Base-by-base conservation (phyloP, 2,797 vertebrate species). In the Cuniculus paca region DNA sequence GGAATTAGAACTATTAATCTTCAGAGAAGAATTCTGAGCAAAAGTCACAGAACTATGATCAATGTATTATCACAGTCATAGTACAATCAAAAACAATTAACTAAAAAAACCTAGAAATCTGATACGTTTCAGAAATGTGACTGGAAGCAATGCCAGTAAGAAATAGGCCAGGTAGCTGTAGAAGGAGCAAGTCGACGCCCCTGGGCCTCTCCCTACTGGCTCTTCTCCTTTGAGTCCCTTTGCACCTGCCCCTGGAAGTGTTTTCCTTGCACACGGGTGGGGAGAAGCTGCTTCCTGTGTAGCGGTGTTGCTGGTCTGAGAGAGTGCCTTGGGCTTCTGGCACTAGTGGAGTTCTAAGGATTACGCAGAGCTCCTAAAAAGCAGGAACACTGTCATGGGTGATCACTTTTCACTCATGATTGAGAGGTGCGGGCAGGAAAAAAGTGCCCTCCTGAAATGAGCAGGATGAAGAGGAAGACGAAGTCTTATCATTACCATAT, bases 261-360 rank as follows among this genome's bases (percentile, higher is more conserved):
- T 7, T 4, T 1, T 54, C 48, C 45, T 26, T 8, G 36, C 45
- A 52, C 22, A 20, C 31, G 22, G 48, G 31, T 10, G 28, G 0
- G 6, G n/a, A 79, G 60, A 39, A 54, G 9, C 48, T 0, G 5
- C 26, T 65, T 78, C 48, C 20, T 6, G 6, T 17, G 72, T 50
- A 31, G 11, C 6, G 1, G 9, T 1, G 4, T 26, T 22, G 0
- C 8, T 77, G 9, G 16, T 11, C 74, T 22, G 79, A 45, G 13
- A 42, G 39, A 24, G 8, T 20, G 34, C 39, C n/a, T 13, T 4
- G 92, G 58, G 45, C 17, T 39, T 24, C 36, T 34, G 11, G 48
- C 39, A 26, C 20, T 11, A 4, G 28, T 4, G 26, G 24, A 4
- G 0, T 28, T 39, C 50, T 34, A 7, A 56, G n/a, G 65, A 13